A percentile compares a stretch with the other conserved stretches of the same genome.
These are phyloP conservation scores for Hydraecia micacea DNA, from an alignment of 2,888 invertebrate genomes.

Conservation along the genomic window DNA sequence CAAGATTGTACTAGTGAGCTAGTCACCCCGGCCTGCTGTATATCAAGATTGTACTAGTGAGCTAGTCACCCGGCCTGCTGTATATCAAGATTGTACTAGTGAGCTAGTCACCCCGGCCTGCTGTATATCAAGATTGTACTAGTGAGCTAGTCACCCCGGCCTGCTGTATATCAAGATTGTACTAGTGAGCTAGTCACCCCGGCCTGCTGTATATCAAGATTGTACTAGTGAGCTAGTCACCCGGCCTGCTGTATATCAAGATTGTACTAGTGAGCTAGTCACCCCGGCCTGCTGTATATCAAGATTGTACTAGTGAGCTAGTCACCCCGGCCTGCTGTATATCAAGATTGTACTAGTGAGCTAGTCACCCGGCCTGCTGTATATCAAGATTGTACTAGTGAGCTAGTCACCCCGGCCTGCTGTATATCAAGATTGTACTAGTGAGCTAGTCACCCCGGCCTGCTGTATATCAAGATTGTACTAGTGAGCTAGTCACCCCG, in stretches of 20 bases:
- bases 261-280: not conserved
- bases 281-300: too few species aligned
- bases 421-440: not conserved
- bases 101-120: too few species aligned
- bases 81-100: not conserved
- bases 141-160: not conserved
- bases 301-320: not conserved
- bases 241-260: too few species aligned
- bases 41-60: not conserved
- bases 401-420: too few species aligned
- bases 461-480: too few species aligned
- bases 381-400: not conserved
- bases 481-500: not conserved
- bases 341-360: not conserved
- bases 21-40: too few species aligned
- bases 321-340: too few species aligned
- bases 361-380: too few species aligned
- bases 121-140: too few species aligned
- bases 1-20: not conserved
- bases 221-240: not conserved
- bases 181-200: not conserved
- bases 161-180: too few species aligned
- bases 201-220: too few species aligned
- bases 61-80: too few species aligned
- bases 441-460: not conserved